These are phyloP conservation scores for Psephotus haematonotus DNA, from an alignment of 2,113 vertebrate genomes.

Conservation along the genomic window DNA sequence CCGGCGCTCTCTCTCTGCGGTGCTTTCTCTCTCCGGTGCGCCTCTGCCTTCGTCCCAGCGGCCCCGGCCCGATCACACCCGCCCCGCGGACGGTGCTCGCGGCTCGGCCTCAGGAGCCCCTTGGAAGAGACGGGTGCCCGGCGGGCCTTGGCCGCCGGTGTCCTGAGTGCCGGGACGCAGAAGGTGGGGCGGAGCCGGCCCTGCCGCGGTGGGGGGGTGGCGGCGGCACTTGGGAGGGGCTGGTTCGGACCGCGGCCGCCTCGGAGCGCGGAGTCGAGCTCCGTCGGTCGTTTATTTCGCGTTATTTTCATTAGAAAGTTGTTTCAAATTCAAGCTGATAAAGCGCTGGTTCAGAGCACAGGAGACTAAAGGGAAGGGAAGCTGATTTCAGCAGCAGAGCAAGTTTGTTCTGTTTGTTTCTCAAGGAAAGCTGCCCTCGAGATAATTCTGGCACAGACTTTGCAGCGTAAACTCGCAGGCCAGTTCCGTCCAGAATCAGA, in stretches of 20 bases:
- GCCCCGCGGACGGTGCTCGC: no score
- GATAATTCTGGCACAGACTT: background rate
- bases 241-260: background rate
- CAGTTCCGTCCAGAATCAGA: background rate
- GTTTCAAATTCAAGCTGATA: background rate
- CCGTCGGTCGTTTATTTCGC: background rate
- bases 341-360: background rate
- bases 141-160: no score
- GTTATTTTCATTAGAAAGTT: slow-evolving; percentile 61
- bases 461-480: background rate
- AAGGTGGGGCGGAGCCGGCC: background rate
- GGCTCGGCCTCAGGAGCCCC: no score
- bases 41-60: no score
- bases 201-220: background rate
- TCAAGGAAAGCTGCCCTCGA: background rate
- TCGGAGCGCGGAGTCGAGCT: background rate
- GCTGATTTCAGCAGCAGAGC: background rate
- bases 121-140: no score
- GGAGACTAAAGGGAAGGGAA: background rate
- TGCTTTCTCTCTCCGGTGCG: no score
- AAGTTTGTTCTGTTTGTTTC: background rate
- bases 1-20: no score
- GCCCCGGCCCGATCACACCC: no score
- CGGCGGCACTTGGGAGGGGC: no score
- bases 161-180: background rate